Conservation (phyloP, 1,140 invertebrate species). For the Yoshiicerus persimilis region DNA sequence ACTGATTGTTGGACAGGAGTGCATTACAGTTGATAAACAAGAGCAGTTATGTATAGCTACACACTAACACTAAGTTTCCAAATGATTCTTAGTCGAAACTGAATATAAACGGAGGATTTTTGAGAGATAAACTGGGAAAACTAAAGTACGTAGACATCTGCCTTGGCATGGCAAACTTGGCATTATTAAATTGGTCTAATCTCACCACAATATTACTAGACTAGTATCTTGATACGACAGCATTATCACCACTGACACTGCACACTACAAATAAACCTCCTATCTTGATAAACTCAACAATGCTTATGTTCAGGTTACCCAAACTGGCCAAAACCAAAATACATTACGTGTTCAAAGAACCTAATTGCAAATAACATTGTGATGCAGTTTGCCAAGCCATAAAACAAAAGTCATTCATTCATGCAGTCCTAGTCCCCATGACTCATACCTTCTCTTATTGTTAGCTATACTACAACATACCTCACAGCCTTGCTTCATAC, state of each 20-base stretch:
- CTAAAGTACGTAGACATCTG: neutral
- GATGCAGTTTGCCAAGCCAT: slow-evolving; percentile 11
- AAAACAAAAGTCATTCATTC: slow-evolving; percentile 23
- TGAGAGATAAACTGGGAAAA: neutral
- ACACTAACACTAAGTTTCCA: neutral
- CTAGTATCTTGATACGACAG: neutral
- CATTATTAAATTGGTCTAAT: neutral
- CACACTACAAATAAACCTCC: neutral
- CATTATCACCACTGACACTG: neutral
- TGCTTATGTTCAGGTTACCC: neutral
- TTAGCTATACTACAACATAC: neutral
- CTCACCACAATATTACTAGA: neutral
- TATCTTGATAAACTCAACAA: neutral
- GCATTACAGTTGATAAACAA: neutral
- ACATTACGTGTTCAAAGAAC: neutral
- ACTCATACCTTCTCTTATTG: neutral
- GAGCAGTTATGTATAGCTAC: neutral
- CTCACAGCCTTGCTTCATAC: neutral
- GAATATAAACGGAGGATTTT: neutral
- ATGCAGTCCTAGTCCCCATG: neutral
- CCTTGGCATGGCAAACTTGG: neutral
- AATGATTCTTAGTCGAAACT: neutral
- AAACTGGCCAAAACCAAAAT: neutral
- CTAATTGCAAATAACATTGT: slow-evolving; percentile 11
- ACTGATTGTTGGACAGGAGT: too few relatives aligned